A percentile compares a stretch with the other conserved stretches of the same genome.
Evolutionary conservation across 2,888 invertebrate genomes (phyloP).

Genomic region (Cantharis lateralis): DNA sequence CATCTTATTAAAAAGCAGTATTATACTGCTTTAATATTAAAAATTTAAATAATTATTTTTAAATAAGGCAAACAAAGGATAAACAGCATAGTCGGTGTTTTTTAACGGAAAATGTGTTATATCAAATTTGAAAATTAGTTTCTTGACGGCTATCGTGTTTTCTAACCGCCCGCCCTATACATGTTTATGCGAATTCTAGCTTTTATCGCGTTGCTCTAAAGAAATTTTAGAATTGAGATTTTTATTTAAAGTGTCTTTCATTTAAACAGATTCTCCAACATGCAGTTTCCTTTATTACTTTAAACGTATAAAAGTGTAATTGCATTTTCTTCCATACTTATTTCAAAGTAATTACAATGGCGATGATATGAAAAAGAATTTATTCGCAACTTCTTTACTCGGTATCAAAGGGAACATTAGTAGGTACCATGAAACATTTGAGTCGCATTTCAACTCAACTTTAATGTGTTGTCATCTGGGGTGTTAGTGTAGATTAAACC

Average conservation of each 20-base stretch:
- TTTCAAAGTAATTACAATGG: neutral
- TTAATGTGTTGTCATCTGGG: slow-evolving; percentile 24
- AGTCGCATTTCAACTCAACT: slow-evolving; percentile 24
- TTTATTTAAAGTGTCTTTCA: neutral
- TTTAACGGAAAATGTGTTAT: neutral
- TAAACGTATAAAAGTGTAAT: neutral
- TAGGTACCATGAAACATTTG: slow-evolving; percentile 18
- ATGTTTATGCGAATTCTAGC: slow-evolving; percentile 24
- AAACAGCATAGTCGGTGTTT: neutral
- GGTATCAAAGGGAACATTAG: slow-evolving; percentile 12
- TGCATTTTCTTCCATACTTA: neutral
- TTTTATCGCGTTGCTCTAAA: slow-evolving; percentile 15
- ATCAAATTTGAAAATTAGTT: neutral
- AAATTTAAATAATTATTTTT: neutral
- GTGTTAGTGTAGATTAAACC: slow-evolving; percentile 26
- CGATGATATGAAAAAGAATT: neutral
- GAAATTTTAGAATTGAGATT: neutral
- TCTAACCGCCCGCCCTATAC: slow-evolving; percentile 20
- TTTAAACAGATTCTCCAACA: neutral
- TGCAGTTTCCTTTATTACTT: neutral
- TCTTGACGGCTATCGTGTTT: neutral
- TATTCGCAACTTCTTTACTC: neutral
- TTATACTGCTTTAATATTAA: neutral
- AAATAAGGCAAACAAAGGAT: neutral
- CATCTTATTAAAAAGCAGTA: neutral